Base-by-base conservation (phyloP, 2,797 vertebrate species). In the Lepus oiostolus region DNA sequence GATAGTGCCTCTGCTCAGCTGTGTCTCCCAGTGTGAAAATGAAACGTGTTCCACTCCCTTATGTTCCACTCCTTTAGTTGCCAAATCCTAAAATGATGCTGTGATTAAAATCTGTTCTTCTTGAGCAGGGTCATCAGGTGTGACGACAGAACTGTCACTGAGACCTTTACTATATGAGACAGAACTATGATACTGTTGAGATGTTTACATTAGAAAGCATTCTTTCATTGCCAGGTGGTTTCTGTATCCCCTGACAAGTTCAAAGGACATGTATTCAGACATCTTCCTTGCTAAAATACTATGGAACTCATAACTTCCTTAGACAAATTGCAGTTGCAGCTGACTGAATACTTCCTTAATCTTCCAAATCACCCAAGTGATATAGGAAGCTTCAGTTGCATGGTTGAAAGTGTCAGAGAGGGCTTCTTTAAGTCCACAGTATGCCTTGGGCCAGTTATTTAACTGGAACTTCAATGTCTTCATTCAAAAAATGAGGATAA, bases 41-140 rank as follows among this genome's bases (percentile, higher is more conserved):
- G 35, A 85, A 96, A 86, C 62, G 13, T 85, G 58, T 86, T 87
- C 79, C 4, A 75, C 30, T 88, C 74, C 63, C 71, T 90, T 82
- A 47, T 65, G 42, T 50, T 90, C 38, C 42, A 74, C 94, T 89
- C 42, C 30, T 95, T 76, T 85, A 79, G 32, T 76, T 87, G 52
- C 54, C 83, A 97, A 81, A 74, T 86, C 35, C 79, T 91, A 80
- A 94, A 88, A 72, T 89, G 65, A 95, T 92, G 68, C n/a, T 87
- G 42, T 82, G 62, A 88, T 97, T 93, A 92, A 95, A 96, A 96
- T 92, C 68, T 71, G 42, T 81, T 85, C n/a, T 79, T 89, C 84
- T 94, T 85, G 32, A 87, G 38, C 26, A 84, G 28, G 52, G 71
- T 87, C 81, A 92, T 93, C 13, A 62, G 7, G 12, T 72, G 32